Conservation (phyloP, 2,113 vertebrate species). For the human region GRCh38 chr7:122384001-122384500, state of each 20-base stretch:
- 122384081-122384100: conserved; percentile 39
- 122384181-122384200: not conserved
- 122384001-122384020: not conserved
- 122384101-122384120: conserved; percentile 65
- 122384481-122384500: not conserved
- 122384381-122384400: not conserved
- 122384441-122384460: not conserved
- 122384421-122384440: not conserved
- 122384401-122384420: not conserved
- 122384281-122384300: not conserved
- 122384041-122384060: not conserved
- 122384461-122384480: not conserved
- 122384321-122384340: not conserved
- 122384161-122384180: conserved; percentile 33
- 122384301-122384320: not conserved
- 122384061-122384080: conserved; percentile 36
- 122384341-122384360: conserved; percentile 8
- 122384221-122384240: conserved; percentile 20
- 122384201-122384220: not conserved
- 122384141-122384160: conserved; percentile 46
- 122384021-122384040: not conserved
- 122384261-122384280: not conserved
- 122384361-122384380: not conserved
- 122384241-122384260: not conserved
- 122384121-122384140: conserved; percentile 38